These are phyloP conservation scores for Scalopus aquaticus DNA, from an alignment of 2,113 vertebrate genomes.

Conservation along the genomic window DNA sequence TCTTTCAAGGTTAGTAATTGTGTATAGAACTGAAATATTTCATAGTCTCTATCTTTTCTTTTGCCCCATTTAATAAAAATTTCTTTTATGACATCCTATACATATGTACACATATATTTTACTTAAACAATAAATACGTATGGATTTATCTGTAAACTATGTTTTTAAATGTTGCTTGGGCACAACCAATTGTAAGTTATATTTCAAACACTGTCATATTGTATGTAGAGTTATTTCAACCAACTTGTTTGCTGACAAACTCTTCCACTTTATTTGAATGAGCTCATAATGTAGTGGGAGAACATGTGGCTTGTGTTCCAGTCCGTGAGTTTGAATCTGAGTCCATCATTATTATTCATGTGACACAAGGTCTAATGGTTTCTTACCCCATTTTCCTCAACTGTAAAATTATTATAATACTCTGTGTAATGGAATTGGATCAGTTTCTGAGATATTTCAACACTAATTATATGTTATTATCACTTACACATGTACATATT, in stretches of 20 bases:
- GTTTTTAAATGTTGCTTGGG: not conserved
- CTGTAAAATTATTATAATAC: not conserved
- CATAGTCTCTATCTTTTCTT: not conserved
- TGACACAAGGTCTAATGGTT: not conserved
- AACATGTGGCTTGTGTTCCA: not conserved
- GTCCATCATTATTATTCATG: not conserved
- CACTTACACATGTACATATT: not conserved
- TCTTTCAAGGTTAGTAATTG: not conserved
- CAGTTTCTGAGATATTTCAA: not conserved
- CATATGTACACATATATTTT: not conserved
- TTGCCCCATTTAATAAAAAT: constrained; percentile 7
- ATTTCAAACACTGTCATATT: not conserved
- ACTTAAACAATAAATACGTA: not conserved
- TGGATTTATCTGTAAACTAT: not conserved
- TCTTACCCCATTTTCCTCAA: not conserved
- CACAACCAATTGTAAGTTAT: not conserved
- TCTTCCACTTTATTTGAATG: not conserved
- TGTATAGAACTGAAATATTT: not conserved
- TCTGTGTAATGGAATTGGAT: not conserved
- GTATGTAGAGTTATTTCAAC: not conserved
- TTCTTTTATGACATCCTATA: not conserved
- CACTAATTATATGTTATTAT: not conserved
- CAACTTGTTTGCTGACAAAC: not conserved
- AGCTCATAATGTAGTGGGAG: not conserved
- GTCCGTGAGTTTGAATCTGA: not conserved